phyloP scores from a whole-genome alignment of 2,888 invertebrate genomes.

The Apamea crenata region DNA sequence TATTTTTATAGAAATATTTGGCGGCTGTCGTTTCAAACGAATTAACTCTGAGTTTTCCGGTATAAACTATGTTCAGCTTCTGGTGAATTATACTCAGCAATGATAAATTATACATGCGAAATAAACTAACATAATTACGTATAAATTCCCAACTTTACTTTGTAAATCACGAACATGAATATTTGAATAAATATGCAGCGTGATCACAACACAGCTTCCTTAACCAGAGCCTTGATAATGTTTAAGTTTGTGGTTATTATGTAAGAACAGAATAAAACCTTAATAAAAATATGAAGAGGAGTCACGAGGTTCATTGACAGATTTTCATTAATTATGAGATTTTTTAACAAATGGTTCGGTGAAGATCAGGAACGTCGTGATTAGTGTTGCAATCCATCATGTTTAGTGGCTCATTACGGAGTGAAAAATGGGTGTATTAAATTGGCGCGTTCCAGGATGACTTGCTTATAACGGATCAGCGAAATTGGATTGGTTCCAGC shows the following conservation, averaged over 20 bases:
- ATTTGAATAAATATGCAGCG: slow-evolving; percentile 69
- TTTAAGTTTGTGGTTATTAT: slow-evolving; percentile 63
- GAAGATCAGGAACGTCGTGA: slow-evolving; percentile 41
- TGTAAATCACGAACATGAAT: slow-evolving; percentile 72
- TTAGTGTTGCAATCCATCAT: slow-evolving; percentile 74
- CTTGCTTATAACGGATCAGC: slow-evolving; percentile 54
- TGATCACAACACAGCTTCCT: slow-evolving; percentile 72
- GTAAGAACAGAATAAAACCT: slow-evolving; percentile 52
- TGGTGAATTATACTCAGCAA: slow-evolving; percentile 65
- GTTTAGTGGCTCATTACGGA: slow-evolving; percentile 75
- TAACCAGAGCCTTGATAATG: slow-evolving; percentile 70
- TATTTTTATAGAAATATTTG: slow-evolving; percentile 41
- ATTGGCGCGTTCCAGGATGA: slow-evolving; percentile 55
- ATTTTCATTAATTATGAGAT: slow-evolving; percentile 58
- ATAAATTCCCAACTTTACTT: slow-evolving; percentile 66
- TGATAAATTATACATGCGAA: slow-evolving; percentile 64
- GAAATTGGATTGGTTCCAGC: slow-evolving; percentile 63
- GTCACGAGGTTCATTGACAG: slow-evolving; percentile 68
- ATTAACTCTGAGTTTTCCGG: slow-evolving; percentile 67
- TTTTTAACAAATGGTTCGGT: slow-evolving; percentile 42
- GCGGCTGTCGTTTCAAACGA: slow-evolving; percentile 49
- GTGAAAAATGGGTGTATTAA: slow-evolving; percentile 77
- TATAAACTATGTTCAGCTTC: slow-evolving; percentile 65
- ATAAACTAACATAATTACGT: slow-evolving; percentile 64
- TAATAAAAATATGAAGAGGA: slow-evolving; percentile 45